Conservation (phyloP, 2,113 vertebrate genomes). For the Cariama cristata region DNA sequence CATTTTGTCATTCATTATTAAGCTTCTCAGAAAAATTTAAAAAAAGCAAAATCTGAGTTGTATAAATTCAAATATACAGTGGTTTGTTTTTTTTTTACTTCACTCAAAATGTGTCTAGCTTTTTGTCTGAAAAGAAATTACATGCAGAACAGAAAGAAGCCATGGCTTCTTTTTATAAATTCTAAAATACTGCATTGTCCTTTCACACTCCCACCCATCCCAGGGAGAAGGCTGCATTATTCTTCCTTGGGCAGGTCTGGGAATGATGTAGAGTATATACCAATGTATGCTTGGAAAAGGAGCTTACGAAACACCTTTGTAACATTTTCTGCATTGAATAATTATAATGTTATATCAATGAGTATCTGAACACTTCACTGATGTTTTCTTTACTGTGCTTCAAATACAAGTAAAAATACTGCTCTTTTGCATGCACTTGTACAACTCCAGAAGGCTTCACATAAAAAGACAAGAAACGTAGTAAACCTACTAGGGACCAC, state of each 20-base stretch:
- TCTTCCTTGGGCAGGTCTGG: neutral
- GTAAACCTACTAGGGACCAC: neutral
- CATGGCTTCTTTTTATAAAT: neutral
- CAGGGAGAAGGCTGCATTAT: neutral
- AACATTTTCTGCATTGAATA: neutral
- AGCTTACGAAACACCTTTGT: neutral
- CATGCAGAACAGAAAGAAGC: neutral
- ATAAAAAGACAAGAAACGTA: neutral
- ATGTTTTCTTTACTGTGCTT: neutral
- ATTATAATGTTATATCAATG: neutral
- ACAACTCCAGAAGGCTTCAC: neutral
- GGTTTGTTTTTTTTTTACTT: neutral
- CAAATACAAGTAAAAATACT: neutral
- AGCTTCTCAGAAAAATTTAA: neutral
- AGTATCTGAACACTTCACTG: neutral
- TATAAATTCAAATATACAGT: neutral
- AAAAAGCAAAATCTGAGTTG: neutral
- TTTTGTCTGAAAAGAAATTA: neutral
- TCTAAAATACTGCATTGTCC: neutral
- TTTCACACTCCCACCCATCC: neutral
- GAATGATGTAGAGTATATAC: neutral
- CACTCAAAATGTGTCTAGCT: neutral
- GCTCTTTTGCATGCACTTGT: neutral
- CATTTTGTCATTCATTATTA: neutral
- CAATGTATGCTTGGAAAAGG: neutral